A percentile compares a stretch with the other conserved stretches of the same genome.
Conservation (phyloP, 2,888 invertebrate species). For the Lepidonotus clava region DNA sequence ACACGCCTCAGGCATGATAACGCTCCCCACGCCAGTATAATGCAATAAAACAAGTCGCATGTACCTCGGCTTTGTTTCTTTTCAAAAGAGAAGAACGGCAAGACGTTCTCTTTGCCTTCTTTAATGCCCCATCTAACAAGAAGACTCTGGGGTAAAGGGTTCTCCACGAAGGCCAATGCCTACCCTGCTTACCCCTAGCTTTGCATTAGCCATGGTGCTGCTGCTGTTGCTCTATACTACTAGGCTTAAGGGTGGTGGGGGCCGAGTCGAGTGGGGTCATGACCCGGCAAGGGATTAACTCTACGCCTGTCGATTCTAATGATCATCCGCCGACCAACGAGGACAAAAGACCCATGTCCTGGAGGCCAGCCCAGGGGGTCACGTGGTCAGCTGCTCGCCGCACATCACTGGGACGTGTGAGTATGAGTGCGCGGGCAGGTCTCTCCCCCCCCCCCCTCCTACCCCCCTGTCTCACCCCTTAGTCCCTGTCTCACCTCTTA, state of each 20-base stretch:
- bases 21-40: background rate
- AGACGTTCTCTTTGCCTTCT: background rate
- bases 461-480: background rate
- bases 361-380: background rate
- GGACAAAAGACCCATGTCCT: background rate
- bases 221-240: no score
- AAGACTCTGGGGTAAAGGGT: no score
- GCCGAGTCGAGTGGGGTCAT: constrained; percentile 27
- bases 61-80: constrained; percentile 26
- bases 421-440: background rate
- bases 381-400: background rate
- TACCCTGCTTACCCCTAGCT: no score
- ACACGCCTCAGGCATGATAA: background rate
- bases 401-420: no score
- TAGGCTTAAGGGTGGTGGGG: background rate
- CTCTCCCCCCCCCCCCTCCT: background rate
- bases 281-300: constrained; percentile 1
- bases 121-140: background rate
- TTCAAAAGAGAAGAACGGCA: background rate
- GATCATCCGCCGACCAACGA: background rate
- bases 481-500: background rate
- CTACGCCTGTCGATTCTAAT: constrained; percentile 13
- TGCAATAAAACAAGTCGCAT: constrained; percentile 27
- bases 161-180: no score
- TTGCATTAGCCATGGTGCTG: no score